Percentiles rank a stretch among this genome's conserved stretches.
These are phyloP conservation scores for Nannobrachium achirus DNA, from an alignment of 2,113 vertebrate genomes.

Conservation along the genomic window DNA sequence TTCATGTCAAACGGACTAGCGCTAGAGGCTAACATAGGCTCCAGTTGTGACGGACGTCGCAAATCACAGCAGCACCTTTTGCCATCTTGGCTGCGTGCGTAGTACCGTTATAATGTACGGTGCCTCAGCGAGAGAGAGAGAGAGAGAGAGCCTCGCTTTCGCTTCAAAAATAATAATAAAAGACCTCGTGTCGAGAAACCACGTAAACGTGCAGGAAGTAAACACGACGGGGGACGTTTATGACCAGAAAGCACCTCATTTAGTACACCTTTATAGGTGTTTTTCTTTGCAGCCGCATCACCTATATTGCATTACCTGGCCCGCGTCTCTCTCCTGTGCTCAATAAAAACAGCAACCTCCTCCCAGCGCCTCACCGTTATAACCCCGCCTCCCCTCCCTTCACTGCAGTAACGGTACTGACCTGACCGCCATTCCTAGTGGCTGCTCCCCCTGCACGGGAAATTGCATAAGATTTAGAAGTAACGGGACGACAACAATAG, in stretches of 20 bases:
- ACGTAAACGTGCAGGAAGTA: no score
- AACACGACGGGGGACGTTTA: background rate
- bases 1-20: no score
- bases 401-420: conserved; percentile 78
- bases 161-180: no score
- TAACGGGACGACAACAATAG: conserved; percentile 64
- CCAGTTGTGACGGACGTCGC: conserved; percentile 27
- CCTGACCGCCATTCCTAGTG: conserved; percentile 76
- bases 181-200: background rate
- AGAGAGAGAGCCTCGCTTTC: no score
- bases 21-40: background rate
- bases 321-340: conserved; percentile 57
- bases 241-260: background rate
- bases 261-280: conserved; percentile 78
- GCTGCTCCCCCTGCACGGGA: conserved; percentile 9
- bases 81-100: conserved; percentile 57
- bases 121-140: no score
- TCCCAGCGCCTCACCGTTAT: conserved; percentile 40
- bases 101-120: conserved; percentile 13
- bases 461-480: conserved; percentile 57
- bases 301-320: conserved; percentile 79
- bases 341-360: conserved; percentile 27
- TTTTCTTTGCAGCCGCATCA: conserved; percentile 64
- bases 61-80: conserved; percentile 55
- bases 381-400: conserved; percentile 76